These are phyloP conservation scores for Dendrocincla tyrannina DNA, from an alignment of 2,797 vertebrate genomes.

Conservation along the genomic window DNA sequence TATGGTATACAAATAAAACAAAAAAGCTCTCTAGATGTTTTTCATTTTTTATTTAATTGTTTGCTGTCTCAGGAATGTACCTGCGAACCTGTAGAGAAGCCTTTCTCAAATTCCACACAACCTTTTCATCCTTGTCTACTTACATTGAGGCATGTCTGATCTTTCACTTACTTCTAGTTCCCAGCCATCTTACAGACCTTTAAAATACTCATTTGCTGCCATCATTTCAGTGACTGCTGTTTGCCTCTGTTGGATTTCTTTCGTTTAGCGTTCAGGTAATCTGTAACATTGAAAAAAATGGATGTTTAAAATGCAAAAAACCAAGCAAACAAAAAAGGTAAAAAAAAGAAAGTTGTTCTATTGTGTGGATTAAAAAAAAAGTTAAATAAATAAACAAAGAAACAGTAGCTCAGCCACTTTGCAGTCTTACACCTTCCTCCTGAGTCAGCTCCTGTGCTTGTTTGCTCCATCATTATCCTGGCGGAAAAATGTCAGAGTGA, in stretches of 20 bases:
- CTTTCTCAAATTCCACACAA: not conserved
- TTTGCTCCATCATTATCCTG: constrained; percentile 66
- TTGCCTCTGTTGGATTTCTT: not conserved
- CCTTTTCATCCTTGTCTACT: not conserved
- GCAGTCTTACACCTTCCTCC: constrained; percentile 45
- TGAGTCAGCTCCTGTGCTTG: constrained; percentile 69
- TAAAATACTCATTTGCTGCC: not conserved
- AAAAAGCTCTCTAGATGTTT: not conserved
- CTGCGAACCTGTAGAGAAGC: not conserved
- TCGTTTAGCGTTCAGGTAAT: not conserved
- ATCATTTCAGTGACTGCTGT: not conserved
- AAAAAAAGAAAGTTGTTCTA: not conserved
- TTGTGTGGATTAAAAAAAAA: not conserved
- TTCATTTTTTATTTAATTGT: not conserved
- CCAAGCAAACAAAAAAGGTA: not conserved
- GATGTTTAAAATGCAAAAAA: not conserved
- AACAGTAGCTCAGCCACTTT: not conserved
- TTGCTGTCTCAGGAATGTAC: not conserved
- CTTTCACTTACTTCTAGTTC: not conserved
- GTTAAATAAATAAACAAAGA: not conserved
- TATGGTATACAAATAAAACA: not conserved
- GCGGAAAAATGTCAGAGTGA: constrained; percentile 71
- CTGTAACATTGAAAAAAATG: not conserved
- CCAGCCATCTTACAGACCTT: not conserved
- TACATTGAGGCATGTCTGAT: not conserved